Base-by-base conservation (phyloP, 2,797 vertebrate genomes). In the Lepus townsendii region DNA sequence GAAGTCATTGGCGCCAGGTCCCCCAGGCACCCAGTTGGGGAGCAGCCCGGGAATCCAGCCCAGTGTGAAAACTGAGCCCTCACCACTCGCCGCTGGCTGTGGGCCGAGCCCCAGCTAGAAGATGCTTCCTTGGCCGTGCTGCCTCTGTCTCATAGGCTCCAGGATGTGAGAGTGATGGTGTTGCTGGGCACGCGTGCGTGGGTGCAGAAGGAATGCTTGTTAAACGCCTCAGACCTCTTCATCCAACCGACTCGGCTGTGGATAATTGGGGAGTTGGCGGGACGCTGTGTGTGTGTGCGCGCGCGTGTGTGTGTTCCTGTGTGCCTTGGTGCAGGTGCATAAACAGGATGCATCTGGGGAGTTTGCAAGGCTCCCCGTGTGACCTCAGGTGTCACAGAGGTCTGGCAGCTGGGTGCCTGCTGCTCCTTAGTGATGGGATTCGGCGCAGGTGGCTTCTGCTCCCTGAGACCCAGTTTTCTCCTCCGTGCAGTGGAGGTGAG, bases 141-240 rank as follows among this genome's bases (percentile, higher is more conserved):
- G 57, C n/a, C 1, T 78, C 86, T 47, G 42, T 47, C 42, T 47
- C 42, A 47, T 0, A 42, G 65, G 90, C 71, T 22, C 24, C 17
- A 72, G 13, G 32, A 24, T 62, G 6, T 85, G 71, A 95, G 71
- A 73, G 80, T 17, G 3, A 20, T 60, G 54, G 54, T 57, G 54
- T 57, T 5, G 11, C 69, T 47, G 10, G 20, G 24, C 13, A 57
- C 52, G 65, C 20, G 3, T 97, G 94, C 92, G 84, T 93, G 66
- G 94, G 93, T 83, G 20, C 52, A 69, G 57, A 60, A 93, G 52
- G 95, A 95, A 91, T 93, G 92, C 95, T 96, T 62, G 54, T 47
- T 92, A 90, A 96, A 95, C 30, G 47, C 82, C 80, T 75, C 57
- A 42, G 22, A 42, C 42, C 65, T 47, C 93, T 89, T 50, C 52